Evolutionary conservation across 2,797 vertebrate genomes (phyloP).

Genomic region (Chelon labrosus): DNA sequence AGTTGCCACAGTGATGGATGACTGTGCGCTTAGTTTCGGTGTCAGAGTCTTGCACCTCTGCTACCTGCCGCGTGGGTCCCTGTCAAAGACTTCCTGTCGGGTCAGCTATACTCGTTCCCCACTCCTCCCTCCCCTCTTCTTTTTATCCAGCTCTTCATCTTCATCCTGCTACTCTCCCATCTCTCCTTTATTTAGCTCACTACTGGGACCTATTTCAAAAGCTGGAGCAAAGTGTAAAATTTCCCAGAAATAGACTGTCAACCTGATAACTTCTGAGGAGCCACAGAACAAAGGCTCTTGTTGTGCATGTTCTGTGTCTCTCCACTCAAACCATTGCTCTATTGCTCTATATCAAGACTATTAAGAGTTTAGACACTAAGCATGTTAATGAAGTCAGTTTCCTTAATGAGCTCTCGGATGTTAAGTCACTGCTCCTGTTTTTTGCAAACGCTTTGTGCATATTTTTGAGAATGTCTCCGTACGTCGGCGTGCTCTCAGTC

Average conservation of each 20-base stretch:
- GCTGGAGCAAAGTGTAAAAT: constrained; percentile 36
- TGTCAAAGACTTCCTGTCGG: constrained; percentile 80
- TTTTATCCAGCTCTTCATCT: constrained; percentile 50
- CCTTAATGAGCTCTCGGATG: constrained; percentile 48
- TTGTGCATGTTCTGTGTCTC: constrained; percentile 17
- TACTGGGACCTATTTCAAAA: constrained; percentile 56
- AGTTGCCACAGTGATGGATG: constrained; percentile 83
- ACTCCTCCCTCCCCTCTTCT: background rate
- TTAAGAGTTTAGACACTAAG: constrained; percentile 40
- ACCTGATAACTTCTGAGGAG: constrained; percentile 44
- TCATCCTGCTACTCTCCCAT: constrained; percentile 30
- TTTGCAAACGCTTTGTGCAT: constrained; percentile 12
- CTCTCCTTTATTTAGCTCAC: constrained; percentile 61
- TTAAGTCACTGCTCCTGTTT: constrained; percentile 23
- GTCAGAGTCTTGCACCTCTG: constrained; percentile 78
- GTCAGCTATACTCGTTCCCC: constrained; percentile 58
- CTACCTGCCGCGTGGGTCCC: constrained; percentile 75
- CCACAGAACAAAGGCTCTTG: constrained; percentile 34
- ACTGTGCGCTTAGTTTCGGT: constrained; percentile 76
- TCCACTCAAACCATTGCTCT: constrained; percentile 21
- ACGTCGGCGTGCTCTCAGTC: background rate
- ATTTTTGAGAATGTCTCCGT: constrained; percentile 24
- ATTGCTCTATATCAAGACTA: constrained; percentile 13
- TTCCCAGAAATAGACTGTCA: constrained; percentile 51
- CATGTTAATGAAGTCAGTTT: constrained; percentile 51